Evolutionary conservation across 2,888 invertebrate species (phyloP).

Genomic region (Mechanitis mazaeus): DNA sequence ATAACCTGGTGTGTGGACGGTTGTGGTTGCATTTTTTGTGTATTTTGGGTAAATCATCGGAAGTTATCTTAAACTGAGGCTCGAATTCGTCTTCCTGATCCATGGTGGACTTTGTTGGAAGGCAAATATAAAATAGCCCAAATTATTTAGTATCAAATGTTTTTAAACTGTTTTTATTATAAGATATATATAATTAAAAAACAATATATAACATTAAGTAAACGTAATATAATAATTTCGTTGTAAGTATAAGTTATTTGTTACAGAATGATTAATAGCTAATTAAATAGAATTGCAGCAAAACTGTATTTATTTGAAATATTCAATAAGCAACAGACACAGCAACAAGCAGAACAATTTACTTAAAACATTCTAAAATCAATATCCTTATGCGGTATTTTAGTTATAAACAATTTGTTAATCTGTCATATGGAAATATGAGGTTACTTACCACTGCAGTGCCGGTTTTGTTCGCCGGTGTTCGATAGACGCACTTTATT

Average conservation of each 20-base stretch:
- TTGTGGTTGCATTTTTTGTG: conserved; percentile 64
- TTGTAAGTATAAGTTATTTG: too few relatives aligned
- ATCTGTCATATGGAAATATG: conserved; percentile 35
- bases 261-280: conserved; percentile 9
- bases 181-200: neutral
- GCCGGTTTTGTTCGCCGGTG: conserved; percentile 45
- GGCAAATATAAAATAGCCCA: conserved; percentile 31
- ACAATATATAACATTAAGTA: too few relatives aligned
- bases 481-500: conserved; percentile 40
- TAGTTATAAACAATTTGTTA: conserved; percentile 34
- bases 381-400: conserved; percentile 60
- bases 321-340: conserved; percentile 37
- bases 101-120: conserved; percentile 50
- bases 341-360: conserved; percentile 40
- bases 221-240: too few relatives aligned
- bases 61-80: conserved; percentile 46
- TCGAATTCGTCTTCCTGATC: conserved; percentile 53
- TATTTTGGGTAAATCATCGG: conserved; percentile 64
- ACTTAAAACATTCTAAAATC: conserved; percentile 52
- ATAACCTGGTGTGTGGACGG: conserved; percentile 71
- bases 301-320: conserved; percentile 18
- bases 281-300: conserved; percentile 15
- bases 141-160: conserved; percentile 9
- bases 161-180: neutral
- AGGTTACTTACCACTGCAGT: conserved; percentile 50